Conservation (phyloP, 2,888 invertebrate genomes). For the Adela reaumurella region DNA sequence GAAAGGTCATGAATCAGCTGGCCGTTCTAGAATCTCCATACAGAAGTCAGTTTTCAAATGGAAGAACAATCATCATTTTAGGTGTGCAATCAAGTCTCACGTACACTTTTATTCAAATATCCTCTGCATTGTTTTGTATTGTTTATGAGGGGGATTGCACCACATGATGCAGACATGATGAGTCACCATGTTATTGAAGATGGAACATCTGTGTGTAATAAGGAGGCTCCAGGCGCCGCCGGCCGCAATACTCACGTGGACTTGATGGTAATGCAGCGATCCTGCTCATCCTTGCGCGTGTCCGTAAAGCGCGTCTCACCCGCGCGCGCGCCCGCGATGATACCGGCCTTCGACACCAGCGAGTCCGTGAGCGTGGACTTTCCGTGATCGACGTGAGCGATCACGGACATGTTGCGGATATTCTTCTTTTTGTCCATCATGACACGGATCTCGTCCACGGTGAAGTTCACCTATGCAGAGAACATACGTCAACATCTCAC, state of each 20-base stretch:
- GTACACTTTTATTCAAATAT: too few relatives aligned
- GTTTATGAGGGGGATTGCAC: neutral
- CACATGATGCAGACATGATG: neutral
- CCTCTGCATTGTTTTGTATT: too few relatives aligned
- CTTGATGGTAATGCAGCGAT: conserved; percentile 99
- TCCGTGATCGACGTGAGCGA: conserved; percentile 99
- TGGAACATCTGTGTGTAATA: too few relatives aligned
- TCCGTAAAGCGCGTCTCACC: conserved; percentile 99
- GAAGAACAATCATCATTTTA: conserved; percentile 54
- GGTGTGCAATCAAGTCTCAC: too few relatives aligned
- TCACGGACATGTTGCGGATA: conserved; percentile 99
- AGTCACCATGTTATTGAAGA: too few relatives aligned
- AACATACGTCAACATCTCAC: conserved; percentile 28
- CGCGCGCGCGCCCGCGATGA: conserved; percentile 97
- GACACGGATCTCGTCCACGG: conserved; percentile 98
- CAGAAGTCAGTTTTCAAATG: conserved; percentile 33
- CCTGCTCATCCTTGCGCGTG: conserved; percentile 99
- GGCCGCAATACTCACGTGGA: conserved; percentile 78
- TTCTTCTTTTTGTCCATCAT: conserved; percentile 99
- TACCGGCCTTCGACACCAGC: conserved; percentile 98
- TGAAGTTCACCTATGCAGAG: conserved; percentile 94
- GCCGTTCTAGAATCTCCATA: conserved; percentile 55
- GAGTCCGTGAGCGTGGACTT: conserved; percentile 99
- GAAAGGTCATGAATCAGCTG: conserved; percentile 43
- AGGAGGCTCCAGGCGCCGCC: too few relatives aligned